Evolutionary conservation across 2,797 vertebrate genomes (phyloP), one percentile per base, ranked within the genome.

Genomic region (Catamblyrhynchus diadema): DNA sequence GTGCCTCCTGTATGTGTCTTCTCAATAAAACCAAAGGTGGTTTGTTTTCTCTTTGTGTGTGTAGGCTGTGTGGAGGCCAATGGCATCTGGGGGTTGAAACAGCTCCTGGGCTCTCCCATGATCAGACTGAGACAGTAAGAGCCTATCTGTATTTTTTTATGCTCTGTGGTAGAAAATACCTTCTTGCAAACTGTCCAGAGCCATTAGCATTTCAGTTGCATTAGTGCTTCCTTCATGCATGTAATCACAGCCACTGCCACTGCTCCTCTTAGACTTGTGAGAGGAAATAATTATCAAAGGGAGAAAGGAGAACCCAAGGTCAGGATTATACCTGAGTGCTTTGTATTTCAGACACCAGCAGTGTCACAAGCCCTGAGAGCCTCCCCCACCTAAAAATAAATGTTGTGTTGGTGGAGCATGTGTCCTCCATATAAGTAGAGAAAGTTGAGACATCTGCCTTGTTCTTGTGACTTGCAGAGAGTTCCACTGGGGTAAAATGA

Each of bases 381-480:
- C 28, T 84, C 17, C 37, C 9, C 17, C 51, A n/a, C 12, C 42
- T 53, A 32, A 67, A 86, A 85, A 21, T 21, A 39, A 4, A 6
- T 28, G 16, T n/a, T 1, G 3, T 4, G 0, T 12, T 69, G 9
- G 15, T 70, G 24, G 14, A 66, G 22, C 59, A 32, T 0, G 0
- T 20, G 9, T 82, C 41, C 17, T 80, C 9, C 48, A 28, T 5
- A 1, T 12, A 48, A 77, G 6, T 0, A 32, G 15, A 59, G 47
- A 25, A 61, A 35, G 14, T 81, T 75, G 8, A 66, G 47, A 62
- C 4, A 27, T 61, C 10, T 84, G 12, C 14, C 14, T 62, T 50
- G 30, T 24, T 18, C 45, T 61, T 86, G 39, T 37, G 25, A 47
- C 25, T 61, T 83, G 32, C 25, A 72, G 41, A 22, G 37, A 23